Conservation (phyloP, 2,888 invertebrate species). For the Macrophya alboannulata region DNA sequence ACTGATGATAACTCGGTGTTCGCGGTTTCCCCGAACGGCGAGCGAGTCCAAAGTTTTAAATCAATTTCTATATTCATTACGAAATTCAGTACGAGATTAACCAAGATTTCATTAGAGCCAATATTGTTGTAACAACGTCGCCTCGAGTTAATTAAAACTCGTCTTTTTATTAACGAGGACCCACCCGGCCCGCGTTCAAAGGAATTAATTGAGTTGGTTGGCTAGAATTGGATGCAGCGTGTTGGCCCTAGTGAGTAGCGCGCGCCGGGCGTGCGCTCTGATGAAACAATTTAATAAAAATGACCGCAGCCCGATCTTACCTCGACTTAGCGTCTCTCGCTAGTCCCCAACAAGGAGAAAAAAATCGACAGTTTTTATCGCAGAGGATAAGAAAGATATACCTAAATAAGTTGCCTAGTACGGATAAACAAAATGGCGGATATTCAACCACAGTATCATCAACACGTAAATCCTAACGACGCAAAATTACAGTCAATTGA, state of each 20-base stretch:
- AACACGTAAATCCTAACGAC: neutral
- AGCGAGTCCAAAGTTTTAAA: slow-evolving; percentile 45
- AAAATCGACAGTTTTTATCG: neutral
- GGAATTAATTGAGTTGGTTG: slow-evolving; percentile 79
- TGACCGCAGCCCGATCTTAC: slow-evolving; percentile 55
- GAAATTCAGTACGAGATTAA: slow-evolving; percentile 69
- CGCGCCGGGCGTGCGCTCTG: slow-evolving; percentile 53
- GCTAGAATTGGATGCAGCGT: slow-evolving; percentile 79
- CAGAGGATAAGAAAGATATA: neutral
- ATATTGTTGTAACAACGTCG: slow-evolving; percentile 63
- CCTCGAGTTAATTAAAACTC: slow-evolving; percentile 50
- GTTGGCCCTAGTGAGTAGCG: slow-evolving; percentile 70
- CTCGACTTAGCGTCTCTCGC: slow-evolving; percentile 8
- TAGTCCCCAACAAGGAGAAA: neutral
- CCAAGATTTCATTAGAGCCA: slow-evolving; percentile 77
- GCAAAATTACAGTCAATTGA: neutral
- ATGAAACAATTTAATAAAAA: slow-evolving; percentile 56
- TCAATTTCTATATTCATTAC: slow-evolving; percentile 54
- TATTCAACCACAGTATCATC: neutral
- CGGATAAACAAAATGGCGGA: neutral
- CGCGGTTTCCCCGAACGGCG: slow-evolving; percentile 32
- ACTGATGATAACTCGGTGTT: slow-evolving; percentile 47
- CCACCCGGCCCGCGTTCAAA: slow-evolving; percentile 60
- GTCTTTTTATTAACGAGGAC: slow-evolving; percentile 54
- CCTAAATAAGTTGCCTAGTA: neutral